Base-by-base conservation (phyloP, 2,797 vertebrate species). In the Halcyon smyrnensis region DNA sequence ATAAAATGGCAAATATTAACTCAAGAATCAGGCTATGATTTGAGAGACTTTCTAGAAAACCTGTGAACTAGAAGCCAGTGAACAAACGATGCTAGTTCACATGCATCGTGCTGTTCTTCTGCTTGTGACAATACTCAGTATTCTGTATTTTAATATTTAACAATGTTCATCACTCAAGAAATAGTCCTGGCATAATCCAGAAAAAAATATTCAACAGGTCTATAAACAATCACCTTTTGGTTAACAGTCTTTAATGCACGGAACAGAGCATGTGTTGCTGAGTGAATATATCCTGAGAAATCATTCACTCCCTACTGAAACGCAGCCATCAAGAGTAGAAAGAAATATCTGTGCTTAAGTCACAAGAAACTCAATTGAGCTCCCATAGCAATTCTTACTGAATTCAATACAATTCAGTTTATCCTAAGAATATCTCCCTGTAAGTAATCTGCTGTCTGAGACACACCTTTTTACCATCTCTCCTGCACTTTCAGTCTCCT, bases 331-430 rank as follows among this genome's bases (percentile, higher is more conserved):
- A 65, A 41, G n/a, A 41, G 32, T 0, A 78, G 78, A 75, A 87
- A 41, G 28, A 41, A 91, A n/a, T 89, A 63, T 41, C 73, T 79
- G 20, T 23, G 19, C 34, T 82, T 71, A 88, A 82, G 36, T 78
- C 87, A 84, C 73, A 70, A 62, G 70, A 82, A 92, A 88, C 70
- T 81, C 67, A 79, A 24, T 91, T 96, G 64, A 70, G 39, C 65
- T 94, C 67, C 83, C 54, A 23, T 3, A 69, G 56, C 48, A 64
- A 63, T 93, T 89, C 79, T 41, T 67, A 77, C 0, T 70, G 43
- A 88, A 86, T 93, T 84, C 63, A 93, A 11, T 63, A 75, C 78
- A 93, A 78, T 32, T 60, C 75, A 59, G 56, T 82, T 81, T 84
- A 75, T 71, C 59, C 73, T 59, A 45, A 48, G 54, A 84, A 81